A percentile compares a stretch with the other conserved stretches of the same genome.
These are phyloP conservation scores for Sinopyrophorus schimmeli DNA, from an alignment of 2,888 invertebrate genomes.

Conservation along the genomic window DNA sequence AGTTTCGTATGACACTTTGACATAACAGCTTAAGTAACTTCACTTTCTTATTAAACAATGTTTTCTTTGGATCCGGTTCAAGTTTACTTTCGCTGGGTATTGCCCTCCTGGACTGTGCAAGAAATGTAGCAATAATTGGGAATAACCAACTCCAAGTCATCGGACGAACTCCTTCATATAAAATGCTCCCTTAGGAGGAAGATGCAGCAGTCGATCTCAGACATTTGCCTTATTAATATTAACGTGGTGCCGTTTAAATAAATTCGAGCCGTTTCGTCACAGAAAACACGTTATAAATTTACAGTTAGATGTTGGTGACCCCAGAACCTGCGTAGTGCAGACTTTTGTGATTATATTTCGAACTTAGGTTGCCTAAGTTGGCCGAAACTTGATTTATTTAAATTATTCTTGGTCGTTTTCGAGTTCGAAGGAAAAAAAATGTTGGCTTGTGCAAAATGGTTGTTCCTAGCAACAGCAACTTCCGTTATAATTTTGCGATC, in stretches of 20 bases:
- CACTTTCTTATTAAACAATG: conserved; percentile 16
- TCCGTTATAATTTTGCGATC: conserved; percentile 61
- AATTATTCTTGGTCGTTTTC: too few relatives aligned
- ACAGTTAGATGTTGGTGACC: conserved; percentile 45
- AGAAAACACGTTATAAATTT: conserved; percentile 30
- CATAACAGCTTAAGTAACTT: conserved; percentile 7
- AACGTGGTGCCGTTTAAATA: too few relatives aligned
- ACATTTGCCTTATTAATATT: neutral
- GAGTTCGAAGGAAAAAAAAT: too few relatives aligned
- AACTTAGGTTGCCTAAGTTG: too few relatives aligned
- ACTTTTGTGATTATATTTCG: too few relatives aligned
- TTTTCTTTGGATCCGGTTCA: conserved; percentile 47
- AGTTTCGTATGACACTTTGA: too few relatives aligned
- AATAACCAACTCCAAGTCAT: conserved; percentile 31
- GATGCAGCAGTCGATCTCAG: neutral
- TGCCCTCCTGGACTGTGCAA: too few relatives aligned
- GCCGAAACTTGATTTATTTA: too few relatives aligned
- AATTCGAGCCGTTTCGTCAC: neutral
- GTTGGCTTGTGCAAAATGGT: conserved; percentile 58
- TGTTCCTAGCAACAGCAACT: conserved; percentile 59
- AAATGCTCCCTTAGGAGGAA: conserved; percentile 21
- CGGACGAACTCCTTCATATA: conserved; percentile 34
- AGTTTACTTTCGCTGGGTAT: conserved; percentile 55
- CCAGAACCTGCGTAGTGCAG: too few relatives aligned
- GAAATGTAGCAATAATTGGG: conserved; percentile 33